Percentiles rank a stretch among this genome's conserved stretches.
Conservation (phyloP, 2,797 vertebrate species). For the Aeoliscus strigatus region DNA sequence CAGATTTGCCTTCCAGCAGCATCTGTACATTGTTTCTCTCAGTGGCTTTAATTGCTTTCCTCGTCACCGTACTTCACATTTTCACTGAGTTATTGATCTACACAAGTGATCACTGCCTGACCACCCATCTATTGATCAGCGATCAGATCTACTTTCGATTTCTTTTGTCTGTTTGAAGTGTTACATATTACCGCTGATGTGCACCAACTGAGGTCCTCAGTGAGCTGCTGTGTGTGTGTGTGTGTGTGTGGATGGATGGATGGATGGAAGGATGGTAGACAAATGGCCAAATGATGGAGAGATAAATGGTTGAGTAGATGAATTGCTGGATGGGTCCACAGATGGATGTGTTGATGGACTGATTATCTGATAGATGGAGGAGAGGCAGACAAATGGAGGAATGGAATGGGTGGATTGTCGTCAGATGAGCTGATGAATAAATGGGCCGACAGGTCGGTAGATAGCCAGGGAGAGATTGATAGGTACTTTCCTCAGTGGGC, state of each 20-base stretch:
- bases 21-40: constrained; percentile 30
- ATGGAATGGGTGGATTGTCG: constrained; percentile 52
- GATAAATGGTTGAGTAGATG: constrained; percentile 62
- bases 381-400: constrained; percentile 49
- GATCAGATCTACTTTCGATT: constrained; percentile 9
- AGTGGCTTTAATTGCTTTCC: constrained; percentile 48
- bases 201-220: constrained; percentile 24
- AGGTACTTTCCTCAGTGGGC: constrained; percentile 58
- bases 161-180: constrained; percentile 25
- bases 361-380: constrained; percentile 66
- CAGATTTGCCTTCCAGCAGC: constrained; percentile 13
- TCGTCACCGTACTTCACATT: constrained; percentile 26
- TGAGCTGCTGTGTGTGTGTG: constrained; percentile 21
- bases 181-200: constrained; percentile 17
- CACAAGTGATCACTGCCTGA: constrained; percentile 29
- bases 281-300: constrained; percentile 59
- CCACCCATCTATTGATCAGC: constrained; percentile 23
- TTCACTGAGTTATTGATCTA: constrained; percentile 20
- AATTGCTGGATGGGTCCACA: constrained; percentile 57
- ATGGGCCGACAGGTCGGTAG: constrained; percentile 57
- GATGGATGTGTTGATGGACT: constrained; percentile 66
- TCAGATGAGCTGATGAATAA: constrained; percentile 68
- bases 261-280: constrained; percentile 54
- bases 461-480: constrained; percentile 58
- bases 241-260: constrained; percentile 33